Conservation (phyloP, 2,888 invertebrate genomes). For the Ectemnius lituratus region DNA sequence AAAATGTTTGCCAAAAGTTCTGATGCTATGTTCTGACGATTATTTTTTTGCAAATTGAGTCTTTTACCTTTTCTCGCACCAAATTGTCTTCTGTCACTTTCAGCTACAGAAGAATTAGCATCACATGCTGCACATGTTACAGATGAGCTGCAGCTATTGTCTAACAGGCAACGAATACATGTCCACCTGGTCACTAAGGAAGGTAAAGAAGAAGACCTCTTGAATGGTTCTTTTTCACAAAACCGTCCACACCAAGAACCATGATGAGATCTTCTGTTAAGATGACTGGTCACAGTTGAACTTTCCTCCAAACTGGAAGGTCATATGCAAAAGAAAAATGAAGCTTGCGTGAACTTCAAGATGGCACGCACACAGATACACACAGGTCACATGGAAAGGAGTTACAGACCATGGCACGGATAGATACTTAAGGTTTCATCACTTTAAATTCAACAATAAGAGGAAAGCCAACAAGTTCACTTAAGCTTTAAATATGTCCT, state of each 20-base stretch:
- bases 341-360: background rate
- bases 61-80: conserved; percentile 73
- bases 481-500: background rate
- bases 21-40: conserved; percentile 64
- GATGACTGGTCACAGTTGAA: conserved; percentile 41
- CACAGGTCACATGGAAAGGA: no score
- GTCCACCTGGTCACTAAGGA: conserved; percentile 80
- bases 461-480: background rate
- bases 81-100: conserved; percentile 70
- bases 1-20: conserved; percentile 65
- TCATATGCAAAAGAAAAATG: conserved; percentile 6
- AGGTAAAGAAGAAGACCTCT: conserved; percentile 71
- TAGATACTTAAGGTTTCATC: no score
- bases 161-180: conserved; percentile 86
- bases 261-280: conserved; percentile 62
- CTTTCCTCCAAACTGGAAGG: conserved; percentile 47
- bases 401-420: no score
- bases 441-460: background rate
- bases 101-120: conserved; percentile 77
- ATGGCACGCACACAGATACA: background rate
- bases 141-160: conserved; percentile 82
- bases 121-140: conserved; percentile 87
- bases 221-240: conserved; percentile 54
- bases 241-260: conserved; percentile 69
- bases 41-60: conserved; percentile 66